Evolutionary conservation across 2,888 invertebrate genomes (phyloP).

Genomic region (Perizoma flavofasciatum): DNA sequence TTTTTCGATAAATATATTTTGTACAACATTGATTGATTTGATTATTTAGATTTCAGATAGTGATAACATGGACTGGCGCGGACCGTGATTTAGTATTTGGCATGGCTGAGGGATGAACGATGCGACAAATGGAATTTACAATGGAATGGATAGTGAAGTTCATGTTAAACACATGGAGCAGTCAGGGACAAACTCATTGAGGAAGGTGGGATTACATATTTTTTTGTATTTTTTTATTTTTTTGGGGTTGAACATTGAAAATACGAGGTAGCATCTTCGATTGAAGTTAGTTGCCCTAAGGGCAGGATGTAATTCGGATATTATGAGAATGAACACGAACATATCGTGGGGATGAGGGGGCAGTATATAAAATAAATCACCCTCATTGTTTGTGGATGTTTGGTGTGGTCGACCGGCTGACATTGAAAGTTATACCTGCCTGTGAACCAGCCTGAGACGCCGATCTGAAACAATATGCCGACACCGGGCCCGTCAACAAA

Average conservation of each 20-base stretch:
- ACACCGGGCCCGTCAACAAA: conserved; percentile 68
- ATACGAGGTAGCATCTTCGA: neutral
- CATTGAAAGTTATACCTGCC: conserved; percentile 97
- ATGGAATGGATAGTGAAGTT: conserved; percentile 25
- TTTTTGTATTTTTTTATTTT: neutral
- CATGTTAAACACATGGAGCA: conserved; percentile 22
- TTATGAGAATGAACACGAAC: conserved; percentile 26
- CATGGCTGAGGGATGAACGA: conserved; percentile 25
- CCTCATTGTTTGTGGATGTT: conserved; percentile 94
- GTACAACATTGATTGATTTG: neutral
- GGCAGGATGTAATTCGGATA: conserved; percentile 14
- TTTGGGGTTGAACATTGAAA: conserved; percentile 4
- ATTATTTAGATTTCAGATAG: conserved; percentile 25
- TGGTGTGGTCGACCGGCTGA: conserved; percentile 98
- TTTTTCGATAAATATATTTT: neutral
- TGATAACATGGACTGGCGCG: conserved; percentile 2
- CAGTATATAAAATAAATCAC: conserved; percentile 85
- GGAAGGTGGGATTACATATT: conserved; percentile 1
- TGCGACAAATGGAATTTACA: conserved; percentile 31
- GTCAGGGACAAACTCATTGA: neutral
- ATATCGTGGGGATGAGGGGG: conserved; percentile 37
- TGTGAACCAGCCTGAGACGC: conserved; percentile 96
- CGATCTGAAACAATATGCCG: conserved; percentile 90
- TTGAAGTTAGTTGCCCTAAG: conserved; percentile 20
- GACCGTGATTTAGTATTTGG: conserved; percentile 22